These are phyloP conservation scores for Phymanthus crucifer DNA, from an alignment of 92 coral and sea anemone genomes.

Conservation along the genomic window DNA sequence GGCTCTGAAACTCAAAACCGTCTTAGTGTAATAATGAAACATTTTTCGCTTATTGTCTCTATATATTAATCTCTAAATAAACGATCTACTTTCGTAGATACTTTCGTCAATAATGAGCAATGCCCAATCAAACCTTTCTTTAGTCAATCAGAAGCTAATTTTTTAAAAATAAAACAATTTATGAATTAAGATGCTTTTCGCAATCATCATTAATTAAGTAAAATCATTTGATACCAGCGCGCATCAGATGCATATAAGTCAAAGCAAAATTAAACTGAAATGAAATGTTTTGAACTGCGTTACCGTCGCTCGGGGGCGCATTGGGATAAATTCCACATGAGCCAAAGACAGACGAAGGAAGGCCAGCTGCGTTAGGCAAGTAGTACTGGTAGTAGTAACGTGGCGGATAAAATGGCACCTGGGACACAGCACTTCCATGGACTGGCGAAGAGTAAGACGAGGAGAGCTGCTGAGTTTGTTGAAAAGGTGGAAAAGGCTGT, in stretches of 20 bases:
- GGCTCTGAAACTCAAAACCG: too few species aligned
- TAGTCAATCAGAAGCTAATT: constrained; percentile 27
- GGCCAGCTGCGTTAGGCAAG: constrained; percentile 20
- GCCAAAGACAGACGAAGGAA: constrained; percentile 10
- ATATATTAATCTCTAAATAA: too few species aligned
- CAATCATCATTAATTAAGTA: neutral
- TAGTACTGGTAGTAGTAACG: constrained; percentile 63
- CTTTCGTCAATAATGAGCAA: neutral
- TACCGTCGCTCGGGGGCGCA: constrained; percentile 49
- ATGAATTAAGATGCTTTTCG: neutral
- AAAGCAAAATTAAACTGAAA: neutral
- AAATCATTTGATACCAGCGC: neutral
- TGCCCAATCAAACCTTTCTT: neutral
- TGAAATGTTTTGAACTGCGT: neutral
- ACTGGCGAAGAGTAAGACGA: constrained; percentile 11
- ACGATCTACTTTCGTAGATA: neutral
- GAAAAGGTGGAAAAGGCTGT: constrained; percentile 19
- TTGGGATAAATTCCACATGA: constrained; percentile 48
- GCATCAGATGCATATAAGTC: neutral
- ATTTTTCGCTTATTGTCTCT: too few species aligned
- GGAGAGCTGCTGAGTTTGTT: constrained; percentile 8
- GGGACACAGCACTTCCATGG: constrained; percentile 28
- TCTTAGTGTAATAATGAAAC: too few species aligned
- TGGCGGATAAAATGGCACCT: constrained; percentile 62
- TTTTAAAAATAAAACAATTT: constrained; percentile 1